phyloP scores from a whole-genome alignment of 2,113 vertebrate genomes.

The Pluvianellus socialis region DNA sequence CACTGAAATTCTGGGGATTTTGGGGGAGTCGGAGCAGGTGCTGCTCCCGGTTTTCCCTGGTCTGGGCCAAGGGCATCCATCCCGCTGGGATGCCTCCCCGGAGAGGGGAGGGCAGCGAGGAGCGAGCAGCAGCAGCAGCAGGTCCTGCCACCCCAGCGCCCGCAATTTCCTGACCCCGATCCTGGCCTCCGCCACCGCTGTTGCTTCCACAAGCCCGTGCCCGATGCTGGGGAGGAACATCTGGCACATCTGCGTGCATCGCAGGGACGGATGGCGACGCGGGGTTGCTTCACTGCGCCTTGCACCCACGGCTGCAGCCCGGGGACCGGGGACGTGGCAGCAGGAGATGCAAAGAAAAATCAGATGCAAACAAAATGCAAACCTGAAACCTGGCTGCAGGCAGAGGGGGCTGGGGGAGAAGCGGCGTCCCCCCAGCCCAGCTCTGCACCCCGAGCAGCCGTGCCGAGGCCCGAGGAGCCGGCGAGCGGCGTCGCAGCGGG shows the following conservation, averaged over 20 bases:
- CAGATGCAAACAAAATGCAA: not conserved
- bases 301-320: not conserved
- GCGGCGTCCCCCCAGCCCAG: not conserved
- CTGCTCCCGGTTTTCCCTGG: not conserved
- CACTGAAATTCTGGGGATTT: not conserved
- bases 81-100: accelerated
- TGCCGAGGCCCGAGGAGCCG: not conserved
- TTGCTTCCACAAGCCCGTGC: accelerated
- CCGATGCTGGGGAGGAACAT: accelerated
- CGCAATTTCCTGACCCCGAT: accelerated
- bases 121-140: accelerated
- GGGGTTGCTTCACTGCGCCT: not conserved
- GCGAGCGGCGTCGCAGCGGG: accelerated
- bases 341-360: not conserved
- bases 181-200: not conserved
- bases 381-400: not conserved
- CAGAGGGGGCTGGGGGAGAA: accelerated
- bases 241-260: not conserved
- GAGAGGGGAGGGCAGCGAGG: too few relatives aligned
- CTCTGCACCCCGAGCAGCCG: not conserved
- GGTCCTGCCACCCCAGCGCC: accelerated
- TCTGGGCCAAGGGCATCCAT: too few relatives aligned
- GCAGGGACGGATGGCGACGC: accelerated
- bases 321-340: not conserved
- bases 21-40: not conserved